Conservation (phyloP, 2,888 invertebrate species). For the Drosophila nigricruria region DNA sequence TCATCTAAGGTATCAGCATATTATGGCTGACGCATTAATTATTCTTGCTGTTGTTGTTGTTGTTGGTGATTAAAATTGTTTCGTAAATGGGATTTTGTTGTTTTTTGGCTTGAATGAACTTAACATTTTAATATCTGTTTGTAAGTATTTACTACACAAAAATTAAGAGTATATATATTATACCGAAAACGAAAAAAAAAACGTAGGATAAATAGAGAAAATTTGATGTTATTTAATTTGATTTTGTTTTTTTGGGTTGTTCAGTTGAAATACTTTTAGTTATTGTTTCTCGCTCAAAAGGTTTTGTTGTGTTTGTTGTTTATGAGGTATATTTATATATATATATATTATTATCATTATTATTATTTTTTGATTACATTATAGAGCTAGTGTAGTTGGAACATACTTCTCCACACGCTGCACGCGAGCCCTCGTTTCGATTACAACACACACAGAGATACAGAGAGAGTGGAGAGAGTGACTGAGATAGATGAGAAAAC, state of each 20-base stretch:
- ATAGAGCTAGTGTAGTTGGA: constrained; percentile 69
- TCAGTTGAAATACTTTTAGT: constrained; percentile 33
- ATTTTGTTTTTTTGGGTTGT: neutral
- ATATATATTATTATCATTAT: neutral
- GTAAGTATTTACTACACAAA: constrained; percentile 53
- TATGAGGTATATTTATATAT: constrained; percentile 38
- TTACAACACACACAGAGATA: constrained; percentile 54
- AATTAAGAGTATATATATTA: constrained; percentile 43
- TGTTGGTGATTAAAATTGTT: constrained; percentile 31
- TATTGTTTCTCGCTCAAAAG: constrained; percentile 46
- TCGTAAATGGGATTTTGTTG: constrained; percentile 26
- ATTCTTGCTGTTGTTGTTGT: constrained; percentile 17
- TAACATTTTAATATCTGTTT: constrained; percentile 38
- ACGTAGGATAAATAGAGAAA: constrained; percentile 42
- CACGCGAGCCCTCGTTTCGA: constrained; percentile 77
- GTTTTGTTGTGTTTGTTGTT: constrained; percentile 40
- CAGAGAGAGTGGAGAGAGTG: constrained; percentile 47
- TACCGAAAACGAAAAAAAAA: constrained; percentile 28
- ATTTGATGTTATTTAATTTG: constrained; percentile 1
- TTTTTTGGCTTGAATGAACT: constrained; percentile 51
- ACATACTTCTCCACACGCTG: constrained; percentile 81
- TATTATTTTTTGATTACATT: constrained; percentile 33
- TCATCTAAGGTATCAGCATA: constrained; percentile 41
- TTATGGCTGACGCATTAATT: constrained; percentile 22
- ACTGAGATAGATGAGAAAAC: constrained; percentile 56